phyloP scores from a whole-genome alignment of 2,797 vertebrate genomes.

The Huso huso region DNA sequence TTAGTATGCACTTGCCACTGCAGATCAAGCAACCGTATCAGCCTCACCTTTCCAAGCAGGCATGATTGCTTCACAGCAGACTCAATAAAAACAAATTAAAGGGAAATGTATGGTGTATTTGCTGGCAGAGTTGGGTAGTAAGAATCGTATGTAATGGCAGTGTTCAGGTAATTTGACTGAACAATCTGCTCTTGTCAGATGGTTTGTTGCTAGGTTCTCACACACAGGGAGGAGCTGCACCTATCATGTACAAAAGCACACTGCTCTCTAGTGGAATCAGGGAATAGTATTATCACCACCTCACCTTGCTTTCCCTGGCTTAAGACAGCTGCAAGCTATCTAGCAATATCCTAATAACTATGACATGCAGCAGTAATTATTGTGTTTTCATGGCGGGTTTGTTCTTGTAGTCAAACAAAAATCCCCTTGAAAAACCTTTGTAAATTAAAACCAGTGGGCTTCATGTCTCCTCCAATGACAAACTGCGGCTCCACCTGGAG shows the following conservation, averaged over 20 bases:
- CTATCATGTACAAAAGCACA: slow-evolving; percentile 63
- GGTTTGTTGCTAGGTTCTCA: slow-evolving; percentile 23
- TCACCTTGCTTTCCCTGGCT: slow-evolving; percentile 22
- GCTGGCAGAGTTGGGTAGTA: not conserved
- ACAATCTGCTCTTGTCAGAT: slow-evolving; percentile 7
- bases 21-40: not conserved
- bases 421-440: slow-evolving; percentile 25
- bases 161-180: slow-evolving; percentile 13
- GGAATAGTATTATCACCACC: slow-evolving; percentile 45
- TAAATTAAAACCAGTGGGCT: slow-evolving; percentile 39
- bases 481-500: slow-evolving; percentile 25
- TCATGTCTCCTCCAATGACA: slow-evolving; percentile 20
- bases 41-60: slow-evolving; percentile 2
- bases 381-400: slow-evolving; percentile 42
- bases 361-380: slow-evolving; percentile 44
- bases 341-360: slow-evolving; percentile 35
- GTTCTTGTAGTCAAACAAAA: slow-evolving; percentile 47
- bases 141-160: slow-evolving; percentile 9
- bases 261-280: slow-evolving; percentile 69
- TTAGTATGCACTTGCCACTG: slow-evolving; percentile 3
- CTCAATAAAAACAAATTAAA: not conserved
- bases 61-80: not conserved
- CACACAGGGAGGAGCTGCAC: slow-evolving; percentile 27
- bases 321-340: slow-evolving; percentile 27
- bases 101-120: slow-evolving; percentile 5